Base-by-base conservation (phyloP, 1,140 invertebrate genomes). In the Thaumetopoea pityocampa region DNA sequence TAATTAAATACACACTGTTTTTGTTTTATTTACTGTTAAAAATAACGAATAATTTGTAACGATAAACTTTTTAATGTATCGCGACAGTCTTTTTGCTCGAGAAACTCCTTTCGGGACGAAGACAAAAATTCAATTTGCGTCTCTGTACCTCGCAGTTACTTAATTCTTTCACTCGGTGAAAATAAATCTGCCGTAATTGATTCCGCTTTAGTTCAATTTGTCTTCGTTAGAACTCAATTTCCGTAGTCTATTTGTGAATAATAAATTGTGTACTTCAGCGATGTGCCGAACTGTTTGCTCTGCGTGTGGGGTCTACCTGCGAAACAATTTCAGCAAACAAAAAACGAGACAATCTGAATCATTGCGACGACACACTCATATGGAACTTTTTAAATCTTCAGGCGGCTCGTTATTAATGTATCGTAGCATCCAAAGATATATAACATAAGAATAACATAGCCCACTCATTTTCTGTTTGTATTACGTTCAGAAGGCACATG, bases 171-270 rank as follows among this genome's bases (percentile, higher is more conserved):
- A 58, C 54, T 61, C 61, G 40, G 68, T 63, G 62, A 70, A 73
- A 77, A 77, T 77, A 80, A 77, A 80, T 80, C 71, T 76, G 58
- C 61, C 62, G 58, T 76, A 81, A 81, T 81, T 78, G 73, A 74
- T 81, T 81, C 65, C 52, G 71, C 64, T 81, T 76, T 69, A 73
- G 63, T 78, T 74, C 69, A 76, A 78, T 80, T 72, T 80, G 76
- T 80, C 76, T 78, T 80, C 71, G 73, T 80, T 80, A 76, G 78
- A 80, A 78, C 71, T 67, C 76, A 74, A 80, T 80, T 77, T 76
- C 68, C 67, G 54, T 68, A 67, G 71, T 80, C 67, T 71, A 73
- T 80, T 78, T 76, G 71, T 73, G 67, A 73, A 76, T 78, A 80
- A 80, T 76, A 76, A 80, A 78, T 76, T 66, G 67, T 63, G 48